Percentiles rank a stretch among this genome's conserved stretches.
phyloP scores from a whole-genome alignment of 2,888 invertebrate genomes.

The Dolichopus griseipennis region DNA sequence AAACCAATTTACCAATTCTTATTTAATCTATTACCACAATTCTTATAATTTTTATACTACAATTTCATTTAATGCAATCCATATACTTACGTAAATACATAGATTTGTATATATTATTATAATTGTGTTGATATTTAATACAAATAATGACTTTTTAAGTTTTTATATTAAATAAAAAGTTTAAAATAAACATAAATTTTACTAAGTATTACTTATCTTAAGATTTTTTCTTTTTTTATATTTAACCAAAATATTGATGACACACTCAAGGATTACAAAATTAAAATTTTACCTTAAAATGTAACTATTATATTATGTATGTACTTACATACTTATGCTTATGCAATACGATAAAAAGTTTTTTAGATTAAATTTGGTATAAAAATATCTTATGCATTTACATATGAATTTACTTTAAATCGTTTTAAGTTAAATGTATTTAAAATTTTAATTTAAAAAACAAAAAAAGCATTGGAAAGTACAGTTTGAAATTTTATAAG shows the following conservation, averaged over 20 bases:
- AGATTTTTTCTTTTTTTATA: neutral
- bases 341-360: neutral
- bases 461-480: neutral
- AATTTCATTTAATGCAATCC: too few relatives aligned
- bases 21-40: too few relatives aligned
- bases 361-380: neutral
- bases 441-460: neutral
- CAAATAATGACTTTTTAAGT: neutral
- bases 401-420: neutral
- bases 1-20: too few relatives aligned
- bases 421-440: neutral
- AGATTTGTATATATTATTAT: too few relatives aligned
- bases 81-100: too few relatives aligned
- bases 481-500: neutral
- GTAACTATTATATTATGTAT: neutral
- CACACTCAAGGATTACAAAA: neutral
- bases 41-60: too few relatives aligned
- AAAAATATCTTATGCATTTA: neutral
- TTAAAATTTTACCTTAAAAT: neutral
- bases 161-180: neutral
- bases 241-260: constrained; percentile 2
- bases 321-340: neutral
- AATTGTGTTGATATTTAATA: too few relatives aligned
- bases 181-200: neutral
- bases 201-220: neutral